Conservation (phyloP, 2,797 vertebrate genomes). For the Enteromius trimaculatus region DNA sequence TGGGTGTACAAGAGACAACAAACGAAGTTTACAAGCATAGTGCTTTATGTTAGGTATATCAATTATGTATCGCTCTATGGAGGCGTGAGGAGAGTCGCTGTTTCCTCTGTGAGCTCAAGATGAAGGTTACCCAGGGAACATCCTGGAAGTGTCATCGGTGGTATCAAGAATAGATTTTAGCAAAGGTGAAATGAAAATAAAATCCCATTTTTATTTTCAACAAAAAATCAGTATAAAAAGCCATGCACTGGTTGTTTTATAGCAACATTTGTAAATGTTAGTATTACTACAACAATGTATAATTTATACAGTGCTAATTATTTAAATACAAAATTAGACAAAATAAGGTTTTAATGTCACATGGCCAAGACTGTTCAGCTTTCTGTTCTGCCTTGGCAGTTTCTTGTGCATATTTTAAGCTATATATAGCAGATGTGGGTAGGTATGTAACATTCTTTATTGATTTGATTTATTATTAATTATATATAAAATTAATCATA, state of each 20-base stretch:
- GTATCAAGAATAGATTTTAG: neutral
- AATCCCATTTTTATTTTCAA: neutral
- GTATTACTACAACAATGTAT: neutral
- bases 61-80: conserved; percentile 50
- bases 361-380: neutral
- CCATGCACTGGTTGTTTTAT: neutral
- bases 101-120: conserved; percentile 16
- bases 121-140: conserved; percentile 19
- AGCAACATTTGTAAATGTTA: neutral
- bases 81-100: conserved; percentile 11
- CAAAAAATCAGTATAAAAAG: no score
- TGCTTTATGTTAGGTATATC: conserved; percentile 48
- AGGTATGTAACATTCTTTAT: no score
- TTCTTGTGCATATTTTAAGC: no score
- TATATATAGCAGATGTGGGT: no score
- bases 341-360: neutral
- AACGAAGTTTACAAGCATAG: conserved; percentile 8
- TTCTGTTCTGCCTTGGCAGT: no score
- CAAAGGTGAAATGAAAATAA: neutral
- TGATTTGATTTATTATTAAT: no score
- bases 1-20: neutral
- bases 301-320: neutral
- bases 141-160: neutral
- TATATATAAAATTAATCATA: no score
- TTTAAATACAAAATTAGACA: neutral